Percentiles rank a stretch among this genome's conserved stretches.
Conservation (phyloP, 2,797 vertebrate species). For the Apogon talboti region DNA sequence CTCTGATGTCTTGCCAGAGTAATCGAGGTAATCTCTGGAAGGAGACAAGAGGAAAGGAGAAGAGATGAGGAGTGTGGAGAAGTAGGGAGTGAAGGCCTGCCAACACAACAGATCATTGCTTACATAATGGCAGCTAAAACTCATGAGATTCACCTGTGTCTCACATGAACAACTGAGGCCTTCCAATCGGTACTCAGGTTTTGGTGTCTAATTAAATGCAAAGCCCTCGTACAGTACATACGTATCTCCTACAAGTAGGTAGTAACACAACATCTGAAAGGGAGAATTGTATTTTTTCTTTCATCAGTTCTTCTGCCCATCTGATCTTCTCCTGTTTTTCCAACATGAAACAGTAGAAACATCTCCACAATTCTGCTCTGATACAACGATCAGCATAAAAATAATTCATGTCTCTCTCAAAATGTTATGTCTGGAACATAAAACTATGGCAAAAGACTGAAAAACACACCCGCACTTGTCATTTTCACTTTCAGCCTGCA, state of each 20-base stretch:
- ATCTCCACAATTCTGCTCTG: too few relatives aligned
- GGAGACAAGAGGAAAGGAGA: conserved; percentile 51
- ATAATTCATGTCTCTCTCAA: too few relatives aligned
- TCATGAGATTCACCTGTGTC: conserved; percentile 56
- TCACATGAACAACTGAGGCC: conserved; percentile 11
- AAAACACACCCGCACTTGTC: too few relatives aligned
- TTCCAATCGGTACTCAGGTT: conserved; percentile 17
- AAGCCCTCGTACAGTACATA: conserved; percentile 22
- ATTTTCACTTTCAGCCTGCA: too few relatives aligned
- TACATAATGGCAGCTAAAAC: conserved; percentile 61
- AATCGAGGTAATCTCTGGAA: conserved; percentile 75
- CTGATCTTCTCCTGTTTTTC: not conserved
- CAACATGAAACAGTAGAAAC: conserved; percentile 11
- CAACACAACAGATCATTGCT: conserved; percentile 68
- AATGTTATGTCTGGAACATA: too few relatives aligned
- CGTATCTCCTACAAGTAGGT: conserved; percentile 15
- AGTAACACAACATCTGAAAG: too few relatives aligned
- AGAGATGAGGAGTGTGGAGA: conserved; percentile 48
- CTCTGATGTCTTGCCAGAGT: conserved; percentile 75
- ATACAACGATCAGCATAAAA: too few relatives aligned
- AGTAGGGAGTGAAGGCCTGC: conserved; percentile 53
- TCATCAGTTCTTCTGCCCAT: too few relatives aligned
- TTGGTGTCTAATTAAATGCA: conserved; percentile 37
- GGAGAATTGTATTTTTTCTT: too few relatives aligned
- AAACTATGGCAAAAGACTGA: too few relatives aligned